Base-by-base conservation (phyloP, 2,888 invertebrate species). In the Lysandra coridon region DNA sequence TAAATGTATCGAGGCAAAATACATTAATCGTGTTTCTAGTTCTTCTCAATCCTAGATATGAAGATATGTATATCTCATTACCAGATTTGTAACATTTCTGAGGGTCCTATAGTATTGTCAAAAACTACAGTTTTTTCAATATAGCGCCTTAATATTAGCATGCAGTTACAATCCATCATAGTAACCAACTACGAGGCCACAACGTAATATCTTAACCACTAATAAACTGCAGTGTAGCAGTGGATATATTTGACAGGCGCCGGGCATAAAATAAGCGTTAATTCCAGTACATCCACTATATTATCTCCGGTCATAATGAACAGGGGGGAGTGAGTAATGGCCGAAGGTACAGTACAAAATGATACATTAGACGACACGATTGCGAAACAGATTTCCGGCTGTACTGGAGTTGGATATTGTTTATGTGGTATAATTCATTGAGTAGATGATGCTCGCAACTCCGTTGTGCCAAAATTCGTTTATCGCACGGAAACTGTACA, bases 181-280 rank as follows among this genome's bases (percentile, higher is more conserved):
- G 5, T 57, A 62, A 7, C 62, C 62, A 62, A 23, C 23, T 62
- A 30, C 3, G 64, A 33, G 3, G 1, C 69, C 33, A 69, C 69
- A 69, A 17, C 23, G 62, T 62, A 62, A 62, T 62, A 62, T 62
- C 69, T 69, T n/a, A 69, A n/a, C n/a, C 69, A 69, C 69, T 10
- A 69, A 69, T 33, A 69, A 69, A 69, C 69, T 69, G 69, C 69
- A 69, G 69, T 14, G 69, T 0, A 14, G 14, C 30, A 64, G 64
- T 64, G 64, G 64, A 69, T 33, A 33, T 33, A 69, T 33, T 14
- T 33, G 14, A 69, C 69, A 64, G 64, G 62, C 62, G 5, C 64
- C 23, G 69, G 33, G 69, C 69, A 69, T 69, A 69, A 69, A 69
- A 69, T 69, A 69, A 33, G 14, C 69, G 69, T 69, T 69, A 69